Base-by-base conservation (phyloP, 2,113 vertebrate genomes). In the Climacteris rufus region DNA sequence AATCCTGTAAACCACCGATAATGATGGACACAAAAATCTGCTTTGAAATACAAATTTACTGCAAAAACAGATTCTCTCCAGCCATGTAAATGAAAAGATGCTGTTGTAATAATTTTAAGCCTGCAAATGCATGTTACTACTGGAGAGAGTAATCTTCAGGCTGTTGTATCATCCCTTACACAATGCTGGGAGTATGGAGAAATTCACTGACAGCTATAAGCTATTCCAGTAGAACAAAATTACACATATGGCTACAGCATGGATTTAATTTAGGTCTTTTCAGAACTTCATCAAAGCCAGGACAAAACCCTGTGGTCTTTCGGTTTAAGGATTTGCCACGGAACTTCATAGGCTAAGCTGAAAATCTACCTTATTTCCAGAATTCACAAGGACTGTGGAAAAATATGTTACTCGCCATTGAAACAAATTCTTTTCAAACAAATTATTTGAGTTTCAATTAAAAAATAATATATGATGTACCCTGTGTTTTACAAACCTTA, bases 41-140 rank as follows among this genome's bases (percentile, higher is more conserved):
- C 80, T 94, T 95, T 94, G 83, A 96, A 97, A 97, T 86, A 97
- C 70, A 97, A 97, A 97, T 96, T 94, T 66, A 90, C 94, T 97
- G 89, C 87, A 96, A 94, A 91, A 93, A 13, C 60, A 96, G 91
- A 89, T 91, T 97, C 93, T 85, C 93, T 96, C 75, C 75, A 92
- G 77, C 93, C 95, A 97, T 25, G 63, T 70, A 93, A 95, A 94
- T 91, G 83, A 97, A 97, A 97, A 93, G 97, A 95, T 60, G 74
- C 59, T 94, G 81, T 84, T 93, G 40, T 78, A 96, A 91, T 96
- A 87, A 91, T 96, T 97, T 96, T 86, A 87, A 96, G 91, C 75
- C 94, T 52, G 7, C 21, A 60, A 95, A 96, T 15, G 77, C 87
- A 82, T 90, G 64, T 75, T 82, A 84, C 94, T 96, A 80, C 56